Evolutionary conservation across 2,797 vertebrate genomes (phyloP).

Genomic region (Protonibea diacanthus): DNA sequence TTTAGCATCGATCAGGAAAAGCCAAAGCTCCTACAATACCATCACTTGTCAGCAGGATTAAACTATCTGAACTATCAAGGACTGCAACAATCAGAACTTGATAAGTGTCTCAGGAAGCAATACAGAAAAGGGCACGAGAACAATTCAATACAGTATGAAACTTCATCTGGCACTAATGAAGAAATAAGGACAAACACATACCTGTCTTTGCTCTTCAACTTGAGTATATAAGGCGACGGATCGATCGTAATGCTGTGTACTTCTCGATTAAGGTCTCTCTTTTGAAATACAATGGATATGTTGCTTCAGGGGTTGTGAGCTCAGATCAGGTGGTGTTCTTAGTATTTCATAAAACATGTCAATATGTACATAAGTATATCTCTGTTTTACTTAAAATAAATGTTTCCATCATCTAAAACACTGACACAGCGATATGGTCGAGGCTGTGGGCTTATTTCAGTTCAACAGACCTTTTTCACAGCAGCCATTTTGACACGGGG

Average conservation of each 20-base stretch:
- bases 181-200: not conserved
- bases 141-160: not conserved
- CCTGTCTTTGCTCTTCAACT: not conserved
- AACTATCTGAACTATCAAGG: slow-evolving; percentile 41
- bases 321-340: not conserved
- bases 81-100: slow-evolving; percentile 32
- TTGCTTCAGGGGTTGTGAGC: not conserved
- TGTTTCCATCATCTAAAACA: not conserved
- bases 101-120: slow-evolving; percentile 32
- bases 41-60: slow-evolving; percentile 56
- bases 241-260: not conserved
- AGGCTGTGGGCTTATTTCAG: not conserved
- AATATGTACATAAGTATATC: not conserved
- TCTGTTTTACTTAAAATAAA: not conserved
- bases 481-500: too few relatives aligned
- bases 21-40: slow-evolving; percentile 39
- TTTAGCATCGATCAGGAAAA: slow-evolving; percentile 70
- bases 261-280: not conserved
- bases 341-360: not conserved
- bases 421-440: not conserved
- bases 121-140: slow-evolving; percentile 15
- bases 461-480: too few relatives aligned
- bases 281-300: not conserved
- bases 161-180: slow-evolving; percentile 10
- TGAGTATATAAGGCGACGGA: not conserved